A percentile compares a stretch with the other conserved stretches of the same genome.
Evolutionary conservation across 2,113 vertebrate species (phyloP).

Genomic region (Mesocricetus auratus): DNA sequence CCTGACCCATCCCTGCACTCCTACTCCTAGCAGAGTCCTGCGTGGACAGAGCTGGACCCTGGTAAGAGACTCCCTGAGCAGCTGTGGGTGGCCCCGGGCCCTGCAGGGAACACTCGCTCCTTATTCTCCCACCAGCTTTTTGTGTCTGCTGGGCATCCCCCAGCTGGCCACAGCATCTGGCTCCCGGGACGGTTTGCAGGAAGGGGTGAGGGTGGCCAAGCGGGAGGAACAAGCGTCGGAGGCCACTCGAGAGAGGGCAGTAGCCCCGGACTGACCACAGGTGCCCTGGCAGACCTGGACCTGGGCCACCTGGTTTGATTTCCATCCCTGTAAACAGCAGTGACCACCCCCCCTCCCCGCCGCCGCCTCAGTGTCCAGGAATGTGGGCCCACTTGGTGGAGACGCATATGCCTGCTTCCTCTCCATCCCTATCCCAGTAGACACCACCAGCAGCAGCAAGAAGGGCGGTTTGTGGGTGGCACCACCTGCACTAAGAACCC

Average conservation of each 20-base stretch:
- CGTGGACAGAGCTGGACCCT: background rate
- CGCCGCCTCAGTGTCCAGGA: background rate
- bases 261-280: background rate
- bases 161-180: background rate
- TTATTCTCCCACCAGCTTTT: background rate
- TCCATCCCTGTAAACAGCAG: background rate
- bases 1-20: background rate
- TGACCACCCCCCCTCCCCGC: no score
- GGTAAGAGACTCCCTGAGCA: background rate
- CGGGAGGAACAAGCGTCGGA: background rate
- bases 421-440: background rate
- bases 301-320: background rate
- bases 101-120: background rate
- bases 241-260: background rate
- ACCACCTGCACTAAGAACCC: conserved; percentile 48
- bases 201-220: background rate
- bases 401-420: background rate
- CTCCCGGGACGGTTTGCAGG: background rate
- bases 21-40: background rate
- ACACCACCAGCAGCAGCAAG: background rate
- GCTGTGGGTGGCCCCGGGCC: background rate
- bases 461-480: conserved; percentile 69
- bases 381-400: background rate
- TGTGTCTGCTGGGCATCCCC: background rate
- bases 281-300: rapidly evolving